Evolutionary conservation across 2,888 invertebrate genomes (phyloP), one percentile per base, ranked within the genome.

Genomic region (Agrilus biguttatus): DNA sequence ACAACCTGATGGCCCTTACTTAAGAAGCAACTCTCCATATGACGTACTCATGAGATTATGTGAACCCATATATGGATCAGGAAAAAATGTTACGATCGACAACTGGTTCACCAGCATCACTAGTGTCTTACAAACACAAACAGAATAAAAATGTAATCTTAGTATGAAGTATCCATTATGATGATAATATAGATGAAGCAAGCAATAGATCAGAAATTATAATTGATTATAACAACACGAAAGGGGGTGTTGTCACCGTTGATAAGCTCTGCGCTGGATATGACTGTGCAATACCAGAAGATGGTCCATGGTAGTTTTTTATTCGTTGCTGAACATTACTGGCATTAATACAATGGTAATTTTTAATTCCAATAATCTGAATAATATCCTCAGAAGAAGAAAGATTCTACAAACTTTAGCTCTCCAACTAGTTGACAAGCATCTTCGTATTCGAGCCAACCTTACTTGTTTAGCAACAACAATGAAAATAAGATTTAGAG

Each of bases 211-310:
- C 49, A 23, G 42, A 40, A n/a, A 49, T 51, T 10, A 48, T 49
- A 36, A 28, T 49, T 40, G 43, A 47, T 36, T 47, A 46, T 32
- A 50, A 49, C 42, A 14, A 19, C 10, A 47, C 36, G 5, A 55
- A 57, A 50, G 53, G 52, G 13, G 54, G 54, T 8, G 52, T 55
- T 8, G 51, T 56, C 44, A 51, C 51, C 28, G 48, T 52, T 2
- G 53, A 55, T 46, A 47, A 57, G 46, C 19, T 19, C 2, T 4
- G 19, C 5, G 19, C 19, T 4, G 5, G 3, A 5, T 19, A 19
- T 5, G 5, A 19, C 5, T 19, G 19, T 19, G 19, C 5, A 4
- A 2, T 19, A 19, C 19, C 19, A 19, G 19, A 19, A 4, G 19
- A 19, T 19, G 19, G n/a, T n/a, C n/a, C n/a, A n/a, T n/a, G n/a